A percentile compares a stretch with the other conserved stretches of the same genome.
Conservation (phyloP, 2,797 vertebrate genomes). For the Danio albolineatus region DNA sequence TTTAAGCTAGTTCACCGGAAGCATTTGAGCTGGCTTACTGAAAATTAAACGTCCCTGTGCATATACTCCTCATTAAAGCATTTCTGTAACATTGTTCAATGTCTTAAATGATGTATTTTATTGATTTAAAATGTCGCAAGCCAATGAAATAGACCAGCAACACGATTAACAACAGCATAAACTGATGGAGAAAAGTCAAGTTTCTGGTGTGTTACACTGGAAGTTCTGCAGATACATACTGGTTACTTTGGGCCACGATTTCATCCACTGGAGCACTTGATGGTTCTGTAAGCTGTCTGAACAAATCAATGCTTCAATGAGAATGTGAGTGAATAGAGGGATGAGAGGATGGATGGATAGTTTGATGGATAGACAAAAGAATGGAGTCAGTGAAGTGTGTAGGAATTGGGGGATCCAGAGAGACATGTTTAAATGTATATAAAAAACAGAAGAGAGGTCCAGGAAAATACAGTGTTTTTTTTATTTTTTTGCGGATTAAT, state of each 20-base stretch:
- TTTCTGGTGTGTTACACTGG: conserved; percentile 62
- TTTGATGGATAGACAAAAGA: conserved; percentile 47
- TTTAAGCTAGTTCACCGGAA: too few relatives aligned
- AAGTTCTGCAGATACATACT: conserved; percentile 82
- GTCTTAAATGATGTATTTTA: not conserved
- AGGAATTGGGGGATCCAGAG: not conserved
- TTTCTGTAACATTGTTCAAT: not conserved
- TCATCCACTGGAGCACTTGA: conserved; percentile 88
- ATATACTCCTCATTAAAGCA: too few relatives aligned
- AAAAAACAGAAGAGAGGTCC: not conserved
- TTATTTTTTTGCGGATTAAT: not conserved
- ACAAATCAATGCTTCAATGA: conserved; percentile 82
- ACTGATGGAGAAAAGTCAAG: conserved; percentile 57
- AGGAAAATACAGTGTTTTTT: not conserved
- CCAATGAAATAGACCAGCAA: not conserved
- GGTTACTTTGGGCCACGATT: conserved; percentile 85
- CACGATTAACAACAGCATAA: not conserved
- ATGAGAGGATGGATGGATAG: conserved; percentile 58
- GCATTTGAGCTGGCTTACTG: too few relatives aligned
- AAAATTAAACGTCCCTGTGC: too few relatives aligned
- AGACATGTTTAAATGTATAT: not conserved
- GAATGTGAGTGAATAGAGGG: conserved; percentile 65
- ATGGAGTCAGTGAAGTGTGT: conserved; percentile 27
- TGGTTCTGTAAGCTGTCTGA: conserved; percentile 86
- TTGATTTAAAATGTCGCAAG: not conserved